Conservation (phyloP, 1,140 invertebrate genomes). For the Drosophila micromelanica region DNA sequence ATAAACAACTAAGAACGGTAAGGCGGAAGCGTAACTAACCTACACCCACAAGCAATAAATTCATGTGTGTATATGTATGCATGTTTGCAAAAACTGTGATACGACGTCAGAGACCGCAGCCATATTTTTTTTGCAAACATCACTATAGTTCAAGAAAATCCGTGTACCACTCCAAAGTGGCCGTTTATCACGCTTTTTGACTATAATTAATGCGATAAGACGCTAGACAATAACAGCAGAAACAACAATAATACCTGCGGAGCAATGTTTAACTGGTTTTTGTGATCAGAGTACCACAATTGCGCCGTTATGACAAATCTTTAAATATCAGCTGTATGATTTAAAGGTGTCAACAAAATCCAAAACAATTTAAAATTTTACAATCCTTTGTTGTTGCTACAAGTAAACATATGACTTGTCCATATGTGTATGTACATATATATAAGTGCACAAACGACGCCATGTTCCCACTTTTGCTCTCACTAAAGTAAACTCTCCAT, state of each 20-base stretch:
- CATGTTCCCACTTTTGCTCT: conserved; percentile 39
- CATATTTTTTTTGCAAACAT: conserved; percentile 58
- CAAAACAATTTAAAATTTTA: conserved; percentile 34
- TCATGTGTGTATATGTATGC: not conserved
- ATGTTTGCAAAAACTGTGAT: conserved; percentile 9
- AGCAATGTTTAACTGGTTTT: conserved; percentile 28
- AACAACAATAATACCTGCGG: not conserved
- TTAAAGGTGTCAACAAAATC: conserved; percentile 5
- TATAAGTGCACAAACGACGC: conserved; percentile 29
- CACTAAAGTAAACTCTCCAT: conserved; percentile 7
- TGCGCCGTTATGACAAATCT: conserved; percentile 5
- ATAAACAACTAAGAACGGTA: conserved; percentile 27
- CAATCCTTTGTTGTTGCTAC: conserved; percentile 39
- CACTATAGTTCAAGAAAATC: conserved; percentile 55
- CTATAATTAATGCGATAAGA: conserved; percentile 48
- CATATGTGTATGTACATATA: not conserved
- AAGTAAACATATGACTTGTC: conserved; percentile 9
- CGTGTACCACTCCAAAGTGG: conserved; percentile 37
- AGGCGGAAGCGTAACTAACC: conserved; percentile 50
- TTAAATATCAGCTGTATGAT: not conserved
- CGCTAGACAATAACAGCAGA: not conserved
- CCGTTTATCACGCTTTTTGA: conserved; percentile 11
- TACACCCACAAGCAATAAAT: conserved; percentile 32
- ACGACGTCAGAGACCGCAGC: conserved; percentile 39
- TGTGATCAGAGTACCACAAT: not conserved